phyloP scores from a whole-genome alignment of 64 coral and sea anemone species.

The Acropora yongei region DNA sequence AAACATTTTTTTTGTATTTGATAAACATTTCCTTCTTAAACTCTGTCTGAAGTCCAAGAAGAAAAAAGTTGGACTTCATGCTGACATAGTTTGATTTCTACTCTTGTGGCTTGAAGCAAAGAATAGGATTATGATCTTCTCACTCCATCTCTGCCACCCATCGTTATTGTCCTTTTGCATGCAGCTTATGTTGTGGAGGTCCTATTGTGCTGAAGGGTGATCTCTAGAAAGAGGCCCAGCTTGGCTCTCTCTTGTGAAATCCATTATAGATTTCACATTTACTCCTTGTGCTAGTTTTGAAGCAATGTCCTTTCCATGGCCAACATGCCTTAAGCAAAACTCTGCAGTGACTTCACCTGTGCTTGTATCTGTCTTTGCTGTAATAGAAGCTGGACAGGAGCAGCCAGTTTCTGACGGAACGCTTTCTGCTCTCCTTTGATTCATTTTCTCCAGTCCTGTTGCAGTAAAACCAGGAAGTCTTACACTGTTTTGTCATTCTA shows the following conservation, averaged over 20 bases:
- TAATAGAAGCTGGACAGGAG: constrained; percentile 39
- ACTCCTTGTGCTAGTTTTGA: constrained; percentile 17
- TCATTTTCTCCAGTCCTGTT: constrained; percentile 22
- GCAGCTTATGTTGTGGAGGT: constrained; percentile 14
- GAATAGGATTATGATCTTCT: too few species aligned
- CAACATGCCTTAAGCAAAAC: constrained; percentile 29
- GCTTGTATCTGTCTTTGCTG: neutral
- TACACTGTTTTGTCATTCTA: neutral
- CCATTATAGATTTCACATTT: neutral
- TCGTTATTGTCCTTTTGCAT: neutral
- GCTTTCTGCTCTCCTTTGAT: constrained; percentile 8
- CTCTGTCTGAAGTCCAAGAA: constrained; percentile 25
- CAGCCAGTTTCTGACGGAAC: constrained; percentile 5
- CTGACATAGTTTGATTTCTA: neutral
- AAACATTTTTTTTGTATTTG: neutral
- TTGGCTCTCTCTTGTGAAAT: constrained; percentile 13
- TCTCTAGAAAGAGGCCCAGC: constrained; percentile 19
- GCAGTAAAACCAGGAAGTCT: constrained; percentile 18
- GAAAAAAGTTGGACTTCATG: constrained; percentile 5
- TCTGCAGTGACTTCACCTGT: constrained; percentile 29
- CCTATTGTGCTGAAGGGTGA: neutral
- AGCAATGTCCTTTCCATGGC: constrained; percentile 28
- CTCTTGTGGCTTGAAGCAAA: constrained; percentile 10
- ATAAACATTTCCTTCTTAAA: too few species aligned
- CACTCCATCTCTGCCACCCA: too few species aligned